A percentile compares a stretch with the other conserved stretches of the same genome.
These are phyloP conservation scores for Verasper variegatus DNA, from an alignment of 2,113 vertebrate genomes.

Conservation along the genomic window DNA sequence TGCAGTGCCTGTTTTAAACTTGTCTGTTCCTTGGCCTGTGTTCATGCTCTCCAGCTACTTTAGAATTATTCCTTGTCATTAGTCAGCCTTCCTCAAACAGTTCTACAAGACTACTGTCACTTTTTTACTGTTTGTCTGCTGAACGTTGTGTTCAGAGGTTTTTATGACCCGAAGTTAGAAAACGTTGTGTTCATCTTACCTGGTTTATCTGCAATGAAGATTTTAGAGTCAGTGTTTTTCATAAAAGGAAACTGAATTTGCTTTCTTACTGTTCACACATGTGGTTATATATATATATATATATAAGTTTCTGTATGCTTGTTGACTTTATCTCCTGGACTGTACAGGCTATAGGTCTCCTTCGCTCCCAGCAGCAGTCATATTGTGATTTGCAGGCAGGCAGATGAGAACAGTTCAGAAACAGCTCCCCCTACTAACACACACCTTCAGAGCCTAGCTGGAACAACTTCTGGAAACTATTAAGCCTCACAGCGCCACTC, in stretches of 20 bases:
- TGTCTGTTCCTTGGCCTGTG: too few relatives aligned
- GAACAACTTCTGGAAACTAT: conserved; percentile 77
- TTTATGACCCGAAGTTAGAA: neutral
- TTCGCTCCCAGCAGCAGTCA: conserved; percentile 4
- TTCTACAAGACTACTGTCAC: too few relatives aligned
- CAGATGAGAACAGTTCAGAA: conserved; percentile 21
- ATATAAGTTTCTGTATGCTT: neutral
- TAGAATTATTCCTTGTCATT: too few relatives aligned
- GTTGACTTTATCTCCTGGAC: neutral
- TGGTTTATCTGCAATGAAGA: neutral
- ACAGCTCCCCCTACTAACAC: conserved; percentile 31
- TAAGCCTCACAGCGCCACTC: conserved; percentile 51
- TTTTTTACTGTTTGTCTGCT: too few relatives aligned
- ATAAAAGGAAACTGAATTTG: neutral
- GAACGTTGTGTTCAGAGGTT: neutral
- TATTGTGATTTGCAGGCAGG: conserved; percentile 28
- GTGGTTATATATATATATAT: too few relatives aligned
- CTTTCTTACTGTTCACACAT: neutral
- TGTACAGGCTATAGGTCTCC: too few relatives aligned
- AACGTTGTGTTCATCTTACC: neutral
- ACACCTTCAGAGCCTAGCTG: conserved; percentile 37
- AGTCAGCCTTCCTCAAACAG: too few relatives aligned
- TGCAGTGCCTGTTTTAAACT: too few relatives aligned
- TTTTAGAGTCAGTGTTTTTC: neutral
- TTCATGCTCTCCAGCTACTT: too few relatives aligned